Evolutionary conservation across 1,140 invertebrate species (phyloP), one percentile per base, ranked within the genome.

Genomic region (Euura saliciscinereae): DNA sequence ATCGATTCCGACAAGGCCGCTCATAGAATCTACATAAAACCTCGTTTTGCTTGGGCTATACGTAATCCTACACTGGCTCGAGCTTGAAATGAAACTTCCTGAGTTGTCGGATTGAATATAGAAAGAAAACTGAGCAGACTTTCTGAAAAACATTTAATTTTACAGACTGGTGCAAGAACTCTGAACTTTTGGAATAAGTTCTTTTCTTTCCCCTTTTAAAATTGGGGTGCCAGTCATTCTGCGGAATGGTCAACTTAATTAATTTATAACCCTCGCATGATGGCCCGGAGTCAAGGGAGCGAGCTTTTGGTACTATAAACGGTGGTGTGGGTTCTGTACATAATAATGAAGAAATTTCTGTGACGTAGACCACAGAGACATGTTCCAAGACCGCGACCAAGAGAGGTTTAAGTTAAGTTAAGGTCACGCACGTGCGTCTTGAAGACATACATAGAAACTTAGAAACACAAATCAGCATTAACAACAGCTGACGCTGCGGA

Each of bases 11-110:
- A n/a, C 51, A 6, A 59, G 51, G 51, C 6, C 51, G 51, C 10
- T n/a, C 51, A 8, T 59, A n/a, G 51, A 59, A 59, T 59, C 51
- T 59, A 59, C 51, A 59, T 59, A 59, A 59, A 59, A 4, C 51
- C 51, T 11, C 51, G 51, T 28, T 28, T 28, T 28, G 28, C 28
- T 28, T 28, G 28, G 28, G 28, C 28, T 28, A 28, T 28, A 28
- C 28, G 28, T 28, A 28, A 28, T 28, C 28, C 28, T 28, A 28
- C 28, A 28, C 28, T 28, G 28, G 28, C 28, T 28, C 28, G 28
- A 28, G 28, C 28, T 28, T 28, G 28, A 28, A 28, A n/a, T 59
- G 8, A n/a, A 59, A 8, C 51, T 8, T n/a, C 3, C 13, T 59
- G 28, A 28, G 28, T 28, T 28, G 28, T 28, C 28, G 1, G 28